A percentile compares a stretch with the other conserved stretches of the same genome.
These are phyloP conservation scores for Myotis davidii DNA, from an alignment of 2,113 vertebrate species.

Conservation along the genomic window DNA sequence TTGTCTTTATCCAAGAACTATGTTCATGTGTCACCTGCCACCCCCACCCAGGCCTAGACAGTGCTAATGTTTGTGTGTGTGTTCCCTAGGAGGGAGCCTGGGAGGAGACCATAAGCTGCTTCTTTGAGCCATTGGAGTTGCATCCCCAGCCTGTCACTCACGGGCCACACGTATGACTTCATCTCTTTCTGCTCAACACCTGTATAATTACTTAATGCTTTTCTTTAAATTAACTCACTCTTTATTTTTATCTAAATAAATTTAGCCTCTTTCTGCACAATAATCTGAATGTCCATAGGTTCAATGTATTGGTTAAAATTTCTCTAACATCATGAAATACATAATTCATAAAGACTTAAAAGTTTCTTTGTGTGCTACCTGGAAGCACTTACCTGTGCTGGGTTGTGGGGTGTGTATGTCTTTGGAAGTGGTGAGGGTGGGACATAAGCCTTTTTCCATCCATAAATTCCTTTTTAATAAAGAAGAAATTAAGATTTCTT, in stretches of 20 bases:
- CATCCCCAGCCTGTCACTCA: background rate
- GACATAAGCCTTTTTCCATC: background rate
- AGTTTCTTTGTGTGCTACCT: background rate
- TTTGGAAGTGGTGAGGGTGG: background rate
- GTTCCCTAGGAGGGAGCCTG: background rate
- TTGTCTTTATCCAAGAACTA: background rate
- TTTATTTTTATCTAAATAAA: slow-evolving; percentile 23
- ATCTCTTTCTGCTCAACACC: background rate
- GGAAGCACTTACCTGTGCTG: background rate
- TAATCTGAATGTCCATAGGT: background rate
- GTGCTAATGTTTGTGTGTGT: background rate
- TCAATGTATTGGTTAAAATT: background rate
- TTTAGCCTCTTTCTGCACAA: background rate
- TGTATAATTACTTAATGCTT: background rate
- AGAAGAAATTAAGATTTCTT: background rate
- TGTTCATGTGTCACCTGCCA: background rate
- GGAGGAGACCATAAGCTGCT: background rate
- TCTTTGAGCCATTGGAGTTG: background rate
- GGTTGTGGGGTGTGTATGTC: background rate
- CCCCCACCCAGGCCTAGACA: background rate
- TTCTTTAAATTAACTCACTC: background rate
- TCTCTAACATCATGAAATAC: background rate
- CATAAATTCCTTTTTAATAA: background rate
- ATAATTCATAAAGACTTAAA: background rate
- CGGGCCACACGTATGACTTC: background rate